phyloP scores from a whole-genome alignment of 2,888 invertebrate species.

The Drosophila heteroneura region DNA sequence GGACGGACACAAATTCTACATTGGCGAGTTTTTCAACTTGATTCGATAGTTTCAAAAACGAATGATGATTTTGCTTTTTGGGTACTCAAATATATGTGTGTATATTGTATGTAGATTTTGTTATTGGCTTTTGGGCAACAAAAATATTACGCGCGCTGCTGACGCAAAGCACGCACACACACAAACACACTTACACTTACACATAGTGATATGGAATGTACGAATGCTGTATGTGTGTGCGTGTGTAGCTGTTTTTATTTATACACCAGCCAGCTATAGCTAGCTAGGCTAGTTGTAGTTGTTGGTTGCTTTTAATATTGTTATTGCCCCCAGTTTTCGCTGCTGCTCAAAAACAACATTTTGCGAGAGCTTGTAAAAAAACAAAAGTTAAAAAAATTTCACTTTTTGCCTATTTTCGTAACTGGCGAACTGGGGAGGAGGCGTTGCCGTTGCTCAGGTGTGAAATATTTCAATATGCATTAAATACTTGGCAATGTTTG shows the following conservation, averaged over 20 bases:
- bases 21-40: constrained; percentile 18
- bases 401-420: constrained; percentile 69
- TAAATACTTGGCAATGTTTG: constrained; percentile 7
- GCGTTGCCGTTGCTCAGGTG: constrained; percentile 54
- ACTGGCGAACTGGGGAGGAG: constrained; percentile 26
- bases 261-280: constrained; percentile 56
- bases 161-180: constrained; percentile 63
- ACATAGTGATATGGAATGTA: constrained; percentile 11
- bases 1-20: not conserved
- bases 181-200: not conserved
- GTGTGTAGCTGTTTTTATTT: constrained; percentile 51
- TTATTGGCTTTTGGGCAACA: constrained; percentile 30
- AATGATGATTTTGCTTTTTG: constrained; percentile 23
- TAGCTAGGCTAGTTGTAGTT: constrained; percentile 47
- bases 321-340: constrained; percentile 20
- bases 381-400: constrained; percentile 55
- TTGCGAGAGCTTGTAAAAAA: constrained; percentile 40
- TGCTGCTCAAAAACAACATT: constrained; percentile 46
- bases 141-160: constrained; percentile 55
- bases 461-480: constrained; percentile 38
- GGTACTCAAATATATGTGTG: constrained; percentile 14
- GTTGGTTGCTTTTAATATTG: constrained; percentile 29
- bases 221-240: not conserved
- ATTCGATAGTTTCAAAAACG: constrained; percentile 46
- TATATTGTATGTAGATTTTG: constrained; percentile 17